Evolutionary conservation across 2,113 vertebrate species (phyloP).

Genomic region (Falco punctatus): DNA sequence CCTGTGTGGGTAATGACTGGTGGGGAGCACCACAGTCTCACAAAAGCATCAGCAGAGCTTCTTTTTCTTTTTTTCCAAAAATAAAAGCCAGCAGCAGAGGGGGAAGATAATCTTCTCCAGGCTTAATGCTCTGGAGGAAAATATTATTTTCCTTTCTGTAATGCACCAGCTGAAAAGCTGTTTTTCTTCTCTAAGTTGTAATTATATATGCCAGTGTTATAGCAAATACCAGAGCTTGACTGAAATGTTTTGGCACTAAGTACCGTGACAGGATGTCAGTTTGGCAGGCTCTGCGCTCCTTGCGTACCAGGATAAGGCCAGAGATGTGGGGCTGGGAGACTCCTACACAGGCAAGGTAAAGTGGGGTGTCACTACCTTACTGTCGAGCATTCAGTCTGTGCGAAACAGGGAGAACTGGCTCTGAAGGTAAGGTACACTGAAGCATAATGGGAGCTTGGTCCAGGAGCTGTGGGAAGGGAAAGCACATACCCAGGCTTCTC

Average conservation of each 20-base stretch:
- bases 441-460: not conserved
- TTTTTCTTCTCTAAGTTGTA: slow-evolving; percentile 7
- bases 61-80: not conserved
- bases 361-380: not conserved
- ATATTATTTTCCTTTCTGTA: not conserved
- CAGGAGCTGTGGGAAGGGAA: not conserved
- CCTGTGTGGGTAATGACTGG: too few species aligned
- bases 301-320: not conserved
- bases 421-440: not conserved
- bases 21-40: not conserved
- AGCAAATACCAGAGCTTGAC: not conserved
- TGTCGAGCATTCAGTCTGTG: not conserved
- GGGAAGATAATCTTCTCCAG: slow-evolving; percentile 1
- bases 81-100: not conserved
- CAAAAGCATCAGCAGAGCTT: not conserved
- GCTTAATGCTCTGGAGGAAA: not conserved
- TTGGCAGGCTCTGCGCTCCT: not conserved
- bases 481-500: not conserved
- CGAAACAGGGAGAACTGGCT: rapidly evolving
- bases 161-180: not conserved
- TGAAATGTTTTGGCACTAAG: slow-evolving; percentile 4
- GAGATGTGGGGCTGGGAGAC: not conserved
- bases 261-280: not conserved
- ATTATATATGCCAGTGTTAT: not conserved
- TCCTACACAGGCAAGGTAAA: not conserved